Evolutionary conservation across 2,797 vertebrate genomes (phyloP).

Genomic region (Lycodopsis pacificus): DNA sequence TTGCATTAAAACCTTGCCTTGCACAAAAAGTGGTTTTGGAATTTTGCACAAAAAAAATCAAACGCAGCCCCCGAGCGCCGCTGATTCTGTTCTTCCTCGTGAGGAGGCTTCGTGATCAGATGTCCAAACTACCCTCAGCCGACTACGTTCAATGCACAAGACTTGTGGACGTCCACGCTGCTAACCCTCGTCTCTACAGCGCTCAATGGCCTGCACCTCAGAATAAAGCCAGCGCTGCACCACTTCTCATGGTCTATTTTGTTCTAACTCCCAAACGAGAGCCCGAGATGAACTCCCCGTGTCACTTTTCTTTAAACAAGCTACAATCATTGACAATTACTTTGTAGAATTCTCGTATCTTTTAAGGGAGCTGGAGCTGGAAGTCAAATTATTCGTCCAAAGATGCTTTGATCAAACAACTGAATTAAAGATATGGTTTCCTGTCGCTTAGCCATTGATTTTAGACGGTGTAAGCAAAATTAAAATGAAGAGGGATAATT

Average conservation of each 20-base stretch:
- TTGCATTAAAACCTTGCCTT: not conserved
- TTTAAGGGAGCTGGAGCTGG: not conserved
- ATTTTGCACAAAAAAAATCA: constrained; percentile 5
- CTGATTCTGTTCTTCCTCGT: not conserved
- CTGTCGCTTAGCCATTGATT: not conserved
- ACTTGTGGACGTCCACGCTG: not conserved
- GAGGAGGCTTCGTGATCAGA: not conserved
- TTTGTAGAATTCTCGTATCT: no score
- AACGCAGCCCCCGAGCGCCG: not conserved
- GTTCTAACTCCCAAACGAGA: not conserved
- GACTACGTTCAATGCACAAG: not conserved
- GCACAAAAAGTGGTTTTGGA: constrained; percentile 1
- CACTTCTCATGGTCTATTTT: not conserved
- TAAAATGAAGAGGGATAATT: not conserved
- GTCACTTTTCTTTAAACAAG: not conserved
- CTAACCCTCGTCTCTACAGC: not conserved
- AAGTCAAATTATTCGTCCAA: not conserved
- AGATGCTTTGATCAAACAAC: not conserved
- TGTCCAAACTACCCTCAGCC: not conserved
- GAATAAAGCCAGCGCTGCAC: not conserved
- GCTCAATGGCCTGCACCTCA: not conserved
- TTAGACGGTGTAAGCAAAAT: not conserved
- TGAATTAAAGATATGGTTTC: not conserved
- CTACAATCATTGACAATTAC: not conserved
- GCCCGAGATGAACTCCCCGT: not conserved